phyloP scores from a whole-genome alignment of 2,113 vertebrate genomes.

The Oncorhynchus clarkii region DNA sequence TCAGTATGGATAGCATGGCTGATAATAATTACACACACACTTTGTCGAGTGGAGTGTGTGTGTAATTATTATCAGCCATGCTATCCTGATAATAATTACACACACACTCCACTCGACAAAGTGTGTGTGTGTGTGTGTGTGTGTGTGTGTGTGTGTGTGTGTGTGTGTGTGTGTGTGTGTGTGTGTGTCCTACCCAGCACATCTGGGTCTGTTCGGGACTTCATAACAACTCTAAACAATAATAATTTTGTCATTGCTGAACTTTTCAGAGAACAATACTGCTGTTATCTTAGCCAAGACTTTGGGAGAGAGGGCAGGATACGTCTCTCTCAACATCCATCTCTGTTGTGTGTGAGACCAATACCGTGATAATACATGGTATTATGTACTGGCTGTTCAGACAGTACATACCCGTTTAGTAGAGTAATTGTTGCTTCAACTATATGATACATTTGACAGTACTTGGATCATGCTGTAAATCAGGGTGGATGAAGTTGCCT shows the following conservation, averaged over 20 bases:
- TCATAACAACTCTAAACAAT: conserved; percentile 16
- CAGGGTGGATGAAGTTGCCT: not conserved
- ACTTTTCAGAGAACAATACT: not conserved
- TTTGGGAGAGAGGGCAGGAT: no score
- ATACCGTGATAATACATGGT: no score
- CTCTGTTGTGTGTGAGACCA: no score
- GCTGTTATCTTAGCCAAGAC: not conserved
- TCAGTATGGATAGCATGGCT: not conserved
- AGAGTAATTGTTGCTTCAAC: no score
- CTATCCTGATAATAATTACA: not conserved
- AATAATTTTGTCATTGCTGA: not conserved
- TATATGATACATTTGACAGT: no score
- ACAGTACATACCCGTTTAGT: no score
- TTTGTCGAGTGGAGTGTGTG: no score
- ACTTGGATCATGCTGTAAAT: not conserved
- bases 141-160: conserved; percentile 14
- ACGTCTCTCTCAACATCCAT: no score
- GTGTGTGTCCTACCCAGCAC: conserved; percentile 31
- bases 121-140: not conserved
- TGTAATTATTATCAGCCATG: no score
- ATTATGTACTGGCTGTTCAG: no score
- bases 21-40: not conserved
- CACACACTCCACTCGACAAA: not conserved
- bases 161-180: not conserved
- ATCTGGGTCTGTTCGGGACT: conserved; percentile 43